Conservation (phyloP, 2,797 vertebrate species). For the Peromyscus eremicus region DNA sequence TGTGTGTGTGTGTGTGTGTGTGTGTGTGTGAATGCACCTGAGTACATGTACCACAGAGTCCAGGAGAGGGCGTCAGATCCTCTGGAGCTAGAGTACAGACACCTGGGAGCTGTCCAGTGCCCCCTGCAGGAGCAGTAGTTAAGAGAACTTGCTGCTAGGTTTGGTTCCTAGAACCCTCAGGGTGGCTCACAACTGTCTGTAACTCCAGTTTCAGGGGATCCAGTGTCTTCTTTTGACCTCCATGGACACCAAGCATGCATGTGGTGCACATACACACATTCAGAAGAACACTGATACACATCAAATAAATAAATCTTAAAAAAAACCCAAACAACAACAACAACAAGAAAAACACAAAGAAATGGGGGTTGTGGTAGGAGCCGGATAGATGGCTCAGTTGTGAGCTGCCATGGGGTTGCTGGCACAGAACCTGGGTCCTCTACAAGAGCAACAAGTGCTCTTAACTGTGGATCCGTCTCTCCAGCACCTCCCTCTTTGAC, state of each 20-base stretch:
- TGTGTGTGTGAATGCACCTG: not conserved
- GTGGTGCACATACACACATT: not conserved
- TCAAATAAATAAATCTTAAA: not conserved
- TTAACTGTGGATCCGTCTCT: not conserved
- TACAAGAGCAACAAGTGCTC: not conserved
- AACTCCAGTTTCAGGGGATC: not conserved
- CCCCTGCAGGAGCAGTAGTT: not conserved
- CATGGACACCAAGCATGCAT: not conserved
- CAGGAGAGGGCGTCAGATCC: not conserved
- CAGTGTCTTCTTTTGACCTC: not conserved
- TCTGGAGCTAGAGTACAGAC: not conserved
- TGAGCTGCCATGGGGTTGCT: too few relatives aligned
- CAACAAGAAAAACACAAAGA: not conserved
- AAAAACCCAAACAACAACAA: not conserved
- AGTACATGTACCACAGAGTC: not conserved
- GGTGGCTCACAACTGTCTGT: not conserved
- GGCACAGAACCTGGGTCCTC: not conserved
- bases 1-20: not conserved
- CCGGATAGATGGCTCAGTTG: not conserved
- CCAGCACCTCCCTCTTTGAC: not conserved
- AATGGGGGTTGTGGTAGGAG: not conserved
- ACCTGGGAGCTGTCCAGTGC: not conserved
- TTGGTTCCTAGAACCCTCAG: not conserved
- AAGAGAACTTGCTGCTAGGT: not conserved
- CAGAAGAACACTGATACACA: not conserved